Evolutionary conservation across 2,797 vertebrate genomes (phyloP).

Genomic region (Phataginus tetradactyla): DNA sequence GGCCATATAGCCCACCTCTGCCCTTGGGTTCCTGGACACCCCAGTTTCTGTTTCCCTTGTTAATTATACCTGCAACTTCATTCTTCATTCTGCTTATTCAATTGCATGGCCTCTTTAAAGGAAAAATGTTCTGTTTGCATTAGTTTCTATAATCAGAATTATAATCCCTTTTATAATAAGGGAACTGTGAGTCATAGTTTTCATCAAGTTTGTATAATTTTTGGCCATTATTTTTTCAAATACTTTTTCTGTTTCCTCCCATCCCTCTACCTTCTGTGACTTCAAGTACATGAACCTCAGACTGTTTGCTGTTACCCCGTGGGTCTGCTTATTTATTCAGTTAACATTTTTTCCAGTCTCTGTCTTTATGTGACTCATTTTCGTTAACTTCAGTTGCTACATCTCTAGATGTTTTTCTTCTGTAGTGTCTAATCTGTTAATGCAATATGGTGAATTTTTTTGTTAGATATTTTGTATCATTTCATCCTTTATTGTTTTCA

Average conservation of each 20-base stretch:
- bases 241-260: too few species aligned
- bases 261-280: neutral
- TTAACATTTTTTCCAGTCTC: neutral
- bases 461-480: neutral
- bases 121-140: neutral
- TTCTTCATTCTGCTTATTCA: neutral
- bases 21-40: too few species aligned
- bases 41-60: too few species aligned
- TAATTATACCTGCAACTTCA: neutral
- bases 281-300: neutral
- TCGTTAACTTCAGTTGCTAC: neutral
- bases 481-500: neutral
- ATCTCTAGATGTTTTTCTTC: neutral
- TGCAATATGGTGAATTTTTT: neutral
- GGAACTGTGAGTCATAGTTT: too few species aligned
- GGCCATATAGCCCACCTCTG: too few species aligned
- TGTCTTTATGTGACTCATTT: neutral
- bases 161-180: too few species aligned
- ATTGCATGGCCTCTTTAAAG: neutral
- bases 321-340: neutral
- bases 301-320: neutral
- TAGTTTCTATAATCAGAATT: slow-evolving; percentile 84
- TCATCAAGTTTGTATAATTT: too few species aligned
- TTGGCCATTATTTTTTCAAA: too few species aligned
- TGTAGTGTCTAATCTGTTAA: neutral